Evolutionary conservation across 2,888 invertebrate genomes (phyloP).

Genomic region (Hermaeophaga mercurialis): DNA sequence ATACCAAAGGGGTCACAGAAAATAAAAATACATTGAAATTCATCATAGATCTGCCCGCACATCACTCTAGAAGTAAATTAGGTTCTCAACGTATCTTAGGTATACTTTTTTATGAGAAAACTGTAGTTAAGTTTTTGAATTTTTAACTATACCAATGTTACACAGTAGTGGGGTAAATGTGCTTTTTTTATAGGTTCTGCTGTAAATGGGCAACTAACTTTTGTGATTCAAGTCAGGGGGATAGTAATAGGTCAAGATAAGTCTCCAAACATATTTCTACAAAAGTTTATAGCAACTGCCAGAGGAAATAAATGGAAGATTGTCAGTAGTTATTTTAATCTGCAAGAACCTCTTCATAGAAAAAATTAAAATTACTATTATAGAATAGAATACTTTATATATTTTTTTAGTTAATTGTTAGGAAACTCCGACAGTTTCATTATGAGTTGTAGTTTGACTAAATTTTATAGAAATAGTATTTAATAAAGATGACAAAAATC

Average conservation of each 20-base stretch:
- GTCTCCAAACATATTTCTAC: slow-evolving; percentile 72
- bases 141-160: too few relatives aligned
- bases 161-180: background rate
- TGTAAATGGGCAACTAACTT: slow-evolving; percentile 77
- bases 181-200: slow-evolving; percentile 66
- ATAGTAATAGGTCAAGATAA: slow-evolving; percentile 74
- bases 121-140: too few relatives aligned
- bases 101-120: slow-evolving; percentile 44
- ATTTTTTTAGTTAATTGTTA: too few relatives aligned
- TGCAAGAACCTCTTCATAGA: slow-evolving; percentile 64
- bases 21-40: slow-evolving; percentile 85
- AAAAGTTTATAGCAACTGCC: slow-evolving; percentile 86
- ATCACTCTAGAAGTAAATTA: slow-evolving; percentile 76
- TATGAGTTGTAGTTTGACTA: too few relatives aligned
- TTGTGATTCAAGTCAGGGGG: slow-evolving; percentile 83
- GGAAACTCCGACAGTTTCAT: too few relatives aligned
- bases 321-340: slow-evolving; percentile 84
- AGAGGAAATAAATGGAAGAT: slow-evolving; percentile 93
- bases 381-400: too few relatives aligned
- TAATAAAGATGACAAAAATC: too few relatives aligned
- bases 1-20: slow-evolving; percentile 85
- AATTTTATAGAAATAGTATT: too few relatives aligned
- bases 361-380: slow-evolving; percentile 31
- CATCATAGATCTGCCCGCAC: slow-evolving; percentile 80
- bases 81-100: slow-evolving; percentile 86